Evolutionary conservation across 1,140 invertebrate genomes (phyloP).

Genomic region (Drosophila baimaii): DNA sequence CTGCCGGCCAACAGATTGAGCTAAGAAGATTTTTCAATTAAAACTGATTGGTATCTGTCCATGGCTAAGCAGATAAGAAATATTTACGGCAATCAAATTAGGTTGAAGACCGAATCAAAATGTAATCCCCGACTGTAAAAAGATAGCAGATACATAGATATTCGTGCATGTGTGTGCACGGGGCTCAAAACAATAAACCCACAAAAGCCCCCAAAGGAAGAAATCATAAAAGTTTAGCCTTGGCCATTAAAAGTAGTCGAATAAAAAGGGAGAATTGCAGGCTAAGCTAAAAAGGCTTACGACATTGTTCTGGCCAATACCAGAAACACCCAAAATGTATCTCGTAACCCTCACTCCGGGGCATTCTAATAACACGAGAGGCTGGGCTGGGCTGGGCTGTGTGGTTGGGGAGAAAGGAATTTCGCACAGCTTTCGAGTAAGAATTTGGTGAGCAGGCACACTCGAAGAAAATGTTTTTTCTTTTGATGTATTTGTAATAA

Average conservation of each 20-base stretch:
- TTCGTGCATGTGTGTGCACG: slow-evolving; percentile 13
- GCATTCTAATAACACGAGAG: slow-evolving; percentile 29
- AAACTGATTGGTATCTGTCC: slow-evolving; percentile 2
- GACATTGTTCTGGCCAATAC: slow-evolving; percentile 41
- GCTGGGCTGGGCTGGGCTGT: background rate
- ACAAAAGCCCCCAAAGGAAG: slow-evolving; percentile 21
- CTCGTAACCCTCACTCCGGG: slow-evolving; percentile 12
- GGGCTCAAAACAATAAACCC: slow-evolving; percentile 45
- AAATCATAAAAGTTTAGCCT: slow-evolving; percentile 47
- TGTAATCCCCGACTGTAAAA: slow-evolving; percentile 33
- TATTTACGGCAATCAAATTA: slow-evolving; percentile 37
- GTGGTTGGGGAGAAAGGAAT: slow-evolving; percentile 9
- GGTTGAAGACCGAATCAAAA: slow-evolving; percentile 20
- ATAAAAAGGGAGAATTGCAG: slow-evolving; percentile 47
- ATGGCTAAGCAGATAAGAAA: slow-evolving; percentile 18
- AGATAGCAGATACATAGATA: slow-evolving; percentile 7
- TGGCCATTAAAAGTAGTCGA: slow-evolving; percentile 49
- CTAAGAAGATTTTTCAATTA: slow-evolving; percentile 26
- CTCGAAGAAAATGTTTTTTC: background rate
- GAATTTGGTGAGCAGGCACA: slow-evolving; percentile 35
- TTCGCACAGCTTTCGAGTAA: slow-evolving; percentile 44
- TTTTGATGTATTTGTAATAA: too few species aligned
- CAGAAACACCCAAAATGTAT: slow-evolving; percentile 39
- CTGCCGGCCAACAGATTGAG: slow-evolving; percentile 1
- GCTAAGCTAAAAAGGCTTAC: slow-evolving; percentile 55